Percentiles rank a stretch among this genome's conserved stretches.
Evolutionary conservation across 2,888 invertebrate species (phyloP).

Genomic region (Deilephila porcellus): DNA sequence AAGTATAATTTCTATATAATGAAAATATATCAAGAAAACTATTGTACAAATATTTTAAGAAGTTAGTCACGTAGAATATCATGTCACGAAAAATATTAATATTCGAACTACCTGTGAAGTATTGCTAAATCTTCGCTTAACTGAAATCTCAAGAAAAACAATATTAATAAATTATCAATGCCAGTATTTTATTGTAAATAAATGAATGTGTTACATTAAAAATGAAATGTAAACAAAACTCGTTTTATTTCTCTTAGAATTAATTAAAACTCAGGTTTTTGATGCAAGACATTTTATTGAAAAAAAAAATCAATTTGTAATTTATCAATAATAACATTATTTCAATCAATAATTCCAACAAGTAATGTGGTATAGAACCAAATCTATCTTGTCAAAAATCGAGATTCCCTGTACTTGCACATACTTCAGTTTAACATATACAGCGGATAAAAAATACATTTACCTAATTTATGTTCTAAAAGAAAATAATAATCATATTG

Average conservation of each 20-base stretch:
- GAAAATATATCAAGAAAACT: constrained; percentile 50
- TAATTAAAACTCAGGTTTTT: constrained; percentile 43
- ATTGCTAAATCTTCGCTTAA: constrained; percentile 25
- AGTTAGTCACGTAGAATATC: constrained; percentile 53
- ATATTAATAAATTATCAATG: constrained; percentile 72
- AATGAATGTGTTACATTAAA: constrained; percentile 79
- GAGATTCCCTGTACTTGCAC: constrained; percentile 76
- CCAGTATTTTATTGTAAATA: constrained; percentile 84
- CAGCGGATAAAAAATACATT: not conserved
- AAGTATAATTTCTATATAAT: constrained; percentile 46
- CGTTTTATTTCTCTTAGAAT: constrained; percentile 30
- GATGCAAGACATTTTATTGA: constrained; percentile 75
- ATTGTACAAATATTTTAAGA: constrained; percentile 68
- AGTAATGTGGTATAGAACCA: constrained; percentile 61
- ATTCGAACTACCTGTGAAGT: constrained; percentile 23
- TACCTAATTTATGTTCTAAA: constrained; percentile 37
- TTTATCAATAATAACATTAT: constrained; percentile 61
- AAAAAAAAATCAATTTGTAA: constrained; percentile 75
- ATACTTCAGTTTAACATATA: constrained; percentile 61
- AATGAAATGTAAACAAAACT: constrained; percentile 35
- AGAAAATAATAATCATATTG: constrained; percentile 31
- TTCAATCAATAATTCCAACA: constrained; percentile 68
- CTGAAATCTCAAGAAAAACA: constrained; percentile 41
- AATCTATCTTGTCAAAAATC: constrained; percentile 69
- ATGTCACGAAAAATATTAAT: constrained; percentile 21